Evolutionary conservation across 1,140 invertebrate species (phyloP).

Genomic region (Potamilus streckersoni): DNA sequence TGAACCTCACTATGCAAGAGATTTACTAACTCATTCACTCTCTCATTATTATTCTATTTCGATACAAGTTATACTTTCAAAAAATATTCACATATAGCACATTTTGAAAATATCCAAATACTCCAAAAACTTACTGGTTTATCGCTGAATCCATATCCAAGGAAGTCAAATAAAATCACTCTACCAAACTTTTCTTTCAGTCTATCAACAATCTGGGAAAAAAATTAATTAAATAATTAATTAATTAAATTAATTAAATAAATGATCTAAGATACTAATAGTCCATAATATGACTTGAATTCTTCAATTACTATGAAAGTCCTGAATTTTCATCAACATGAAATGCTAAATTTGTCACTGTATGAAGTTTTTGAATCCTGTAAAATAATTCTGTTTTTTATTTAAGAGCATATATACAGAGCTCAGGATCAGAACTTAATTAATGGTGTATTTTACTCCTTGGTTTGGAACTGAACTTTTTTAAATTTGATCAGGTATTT

Average conservation of each 20-base stretch:
- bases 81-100: not conserved
- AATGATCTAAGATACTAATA: not conserved
- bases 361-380: too few species aligned
- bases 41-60: not conserved
- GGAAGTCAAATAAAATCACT: conserved; percentile 61
- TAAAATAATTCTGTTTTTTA: too few species aligned
- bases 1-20: not conserved
- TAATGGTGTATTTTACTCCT: too few species aligned
- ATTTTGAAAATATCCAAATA: not conserved
- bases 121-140: conserved; percentile 60
- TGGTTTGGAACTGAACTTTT: too few species aligned
- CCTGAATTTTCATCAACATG: too few species aligned
- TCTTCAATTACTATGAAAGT: too few species aligned
- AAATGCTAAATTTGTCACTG: too few species aligned
- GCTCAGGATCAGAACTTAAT: too few species aligned
- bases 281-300: not conserved
- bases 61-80: not conserved
- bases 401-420: too few species aligned
- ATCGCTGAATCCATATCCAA: conserved; percentile 67
- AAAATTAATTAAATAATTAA: conserved; percentile 4
- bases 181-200: conserved; percentile 53
- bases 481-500: too few species aligned
- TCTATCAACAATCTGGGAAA: conserved; percentile 46
- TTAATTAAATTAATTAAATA: conserved; percentile 1
- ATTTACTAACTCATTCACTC: not conserved